phyloP scores from a whole-genome alignment of 2,888 invertebrate species.

The Rosalia funebris region DNA sequence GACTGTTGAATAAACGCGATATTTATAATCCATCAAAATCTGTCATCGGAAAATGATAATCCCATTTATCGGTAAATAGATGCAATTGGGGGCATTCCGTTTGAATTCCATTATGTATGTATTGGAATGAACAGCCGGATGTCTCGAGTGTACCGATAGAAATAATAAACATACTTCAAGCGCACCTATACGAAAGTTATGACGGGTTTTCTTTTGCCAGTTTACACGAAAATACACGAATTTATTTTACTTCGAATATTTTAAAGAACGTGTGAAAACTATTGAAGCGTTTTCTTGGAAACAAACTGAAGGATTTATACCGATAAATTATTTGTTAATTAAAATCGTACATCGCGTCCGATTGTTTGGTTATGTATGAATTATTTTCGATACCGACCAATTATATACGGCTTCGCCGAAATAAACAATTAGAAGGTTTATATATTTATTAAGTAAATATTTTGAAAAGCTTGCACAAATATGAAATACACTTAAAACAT shows the following conservation, averaged over 20 bases:
- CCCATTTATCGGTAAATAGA: not conserved
- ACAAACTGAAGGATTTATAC: slow-evolving; percentile 41
- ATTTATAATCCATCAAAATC: not conserved
- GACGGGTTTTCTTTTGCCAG: slow-evolving; percentile 38
- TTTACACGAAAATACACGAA: slow-evolving; percentile 31
- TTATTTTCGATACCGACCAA: slow-evolving; percentile 43
- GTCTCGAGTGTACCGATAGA: slow-evolving; percentile 12
- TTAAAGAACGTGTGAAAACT: slow-evolving; percentile 42
- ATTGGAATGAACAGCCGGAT: no score
- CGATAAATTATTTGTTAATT: slow-evolving; percentile 43
- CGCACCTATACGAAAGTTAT: slow-evolving; percentile 38
- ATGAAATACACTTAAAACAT: slow-evolving; percentile 6
- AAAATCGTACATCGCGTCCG: slow-evolving; percentile 34
- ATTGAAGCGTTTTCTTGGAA: slow-evolving; percentile 35
- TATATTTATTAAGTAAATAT: slow-evolving; percentile 42
- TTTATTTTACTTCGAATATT: slow-evolving; percentile 39
- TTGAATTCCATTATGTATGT: not conserved
- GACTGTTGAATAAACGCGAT: slow-evolving; percentile 1
- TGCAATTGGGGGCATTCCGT: not conserved
- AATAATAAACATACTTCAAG: slow-evolving; percentile 46
- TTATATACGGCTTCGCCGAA: slow-evolving; percentile 39
- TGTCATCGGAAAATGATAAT: not conserved
- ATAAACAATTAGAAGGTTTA: slow-evolving; percentile 42
- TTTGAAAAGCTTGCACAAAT: slow-evolving; percentile 33
- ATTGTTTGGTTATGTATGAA: slow-evolving; percentile 45